Conservation (phyloP, 2,888 invertebrate species). For the Tetranychus piercei region DNA sequence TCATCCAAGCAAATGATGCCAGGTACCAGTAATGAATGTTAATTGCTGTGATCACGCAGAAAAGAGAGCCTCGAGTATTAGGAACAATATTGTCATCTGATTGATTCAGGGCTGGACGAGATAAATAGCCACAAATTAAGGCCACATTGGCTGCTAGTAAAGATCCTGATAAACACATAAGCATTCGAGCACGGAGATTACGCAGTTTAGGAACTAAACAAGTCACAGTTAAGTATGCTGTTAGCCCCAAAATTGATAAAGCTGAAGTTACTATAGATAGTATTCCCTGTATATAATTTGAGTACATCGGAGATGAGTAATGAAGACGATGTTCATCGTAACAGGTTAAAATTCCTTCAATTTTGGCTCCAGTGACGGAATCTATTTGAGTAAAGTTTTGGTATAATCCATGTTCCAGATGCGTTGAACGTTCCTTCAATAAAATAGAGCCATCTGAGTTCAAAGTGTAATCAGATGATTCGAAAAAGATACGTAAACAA, state of each 20-base stretch:
- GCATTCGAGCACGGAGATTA: slow-evolving; percentile 25
- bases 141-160: slow-evolving; percentile 23
- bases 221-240: slow-evolving; percentile 22
- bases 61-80: slow-evolving; percentile 5
- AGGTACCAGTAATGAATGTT: slow-evolving; percentile 38
- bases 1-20: slow-evolving; percentile 41
- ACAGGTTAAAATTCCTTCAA: slow-evolving; percentile 8
- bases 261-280: slow-evolving; percentile 22
- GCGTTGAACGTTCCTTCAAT: not conserved
- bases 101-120: not conserved
- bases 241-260: slow-evolving; percentile 23
- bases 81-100: slow-evolving; percentile 8
- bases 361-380: not conserved
- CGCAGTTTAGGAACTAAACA: slow-evolving; percentile 21
- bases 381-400: not conserved
- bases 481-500: slow-evolving; percentile 3
- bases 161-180: slow-evolving; percentile 24
- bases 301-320: not conserved
- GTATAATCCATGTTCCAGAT: not conserved
- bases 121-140: slow-evolving; percentile 13
- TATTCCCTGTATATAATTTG: slow-evolving; percentile 15
- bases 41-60: slow-evolving; percentile 35
- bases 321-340: not conserved
- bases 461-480: not conserved
- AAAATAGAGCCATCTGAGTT: not conserved